A percentile compares a stretch with the other conserved stretches of the same genome.
phyloP scores from a whole-genome alignment of 2,113 vertebrate species.

The Mus musculus region DNA sequence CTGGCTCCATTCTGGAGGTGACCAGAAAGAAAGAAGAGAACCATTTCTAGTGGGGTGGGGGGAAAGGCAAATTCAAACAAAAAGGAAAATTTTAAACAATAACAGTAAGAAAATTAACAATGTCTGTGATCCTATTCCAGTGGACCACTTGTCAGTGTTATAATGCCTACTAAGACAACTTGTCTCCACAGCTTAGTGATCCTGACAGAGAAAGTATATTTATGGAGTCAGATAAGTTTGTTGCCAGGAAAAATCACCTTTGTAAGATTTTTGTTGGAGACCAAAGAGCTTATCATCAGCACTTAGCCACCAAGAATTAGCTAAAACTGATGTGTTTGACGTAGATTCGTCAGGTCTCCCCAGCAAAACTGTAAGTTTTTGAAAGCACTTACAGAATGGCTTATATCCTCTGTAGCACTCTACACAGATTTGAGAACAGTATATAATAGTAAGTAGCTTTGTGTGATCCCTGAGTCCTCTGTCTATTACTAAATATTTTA shows the following conservation, averaged over 20 bases:
- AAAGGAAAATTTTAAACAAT: background rate
- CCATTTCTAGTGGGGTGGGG: rapidly evolving
- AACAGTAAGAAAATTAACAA: background rate
- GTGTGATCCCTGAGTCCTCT: background rate
- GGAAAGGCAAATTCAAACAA: background rate
- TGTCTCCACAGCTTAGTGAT: background rate
- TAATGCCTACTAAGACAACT: background rate
- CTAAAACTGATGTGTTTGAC: background rate
- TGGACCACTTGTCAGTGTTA: background rate
- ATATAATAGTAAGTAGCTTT: background rate
- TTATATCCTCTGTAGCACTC: background rate
- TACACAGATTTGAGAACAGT: background rate
- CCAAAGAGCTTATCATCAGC: background rate
- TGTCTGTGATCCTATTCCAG: background rate
- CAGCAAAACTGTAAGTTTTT: background rate
- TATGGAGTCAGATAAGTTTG: background rate
- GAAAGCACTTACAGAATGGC: background rate
- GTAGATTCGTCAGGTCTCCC: background rate
- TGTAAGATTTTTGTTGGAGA: background rate
- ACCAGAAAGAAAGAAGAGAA: background rate
- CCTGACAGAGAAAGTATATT: background rate
- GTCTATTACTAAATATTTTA: background rate
- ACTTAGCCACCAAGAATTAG: background rate
- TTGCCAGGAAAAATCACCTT: background rate
- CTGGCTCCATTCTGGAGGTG: background rate